Conservation (phyloP, 2,113 vertebrate genomes). For the Anoplopoma fimbria region DNA sequence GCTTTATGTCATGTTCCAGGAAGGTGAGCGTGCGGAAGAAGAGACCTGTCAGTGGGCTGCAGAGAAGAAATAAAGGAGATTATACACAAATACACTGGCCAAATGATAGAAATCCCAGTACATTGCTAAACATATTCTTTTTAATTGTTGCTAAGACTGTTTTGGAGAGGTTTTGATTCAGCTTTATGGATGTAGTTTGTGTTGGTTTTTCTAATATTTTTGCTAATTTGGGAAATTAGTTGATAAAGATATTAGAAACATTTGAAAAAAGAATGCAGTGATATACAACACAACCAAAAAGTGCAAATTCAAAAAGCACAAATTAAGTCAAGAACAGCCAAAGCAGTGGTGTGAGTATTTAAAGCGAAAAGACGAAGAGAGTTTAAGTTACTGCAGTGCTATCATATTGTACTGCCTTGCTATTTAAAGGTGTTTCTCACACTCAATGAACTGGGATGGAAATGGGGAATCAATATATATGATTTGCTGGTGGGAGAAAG, state of each 20-base stretch:
- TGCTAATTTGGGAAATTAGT: background rate
- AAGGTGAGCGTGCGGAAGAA: constrained; percentile 85
- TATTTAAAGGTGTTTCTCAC: background rate
- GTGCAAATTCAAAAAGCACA: background rate
- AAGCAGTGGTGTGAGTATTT: background rate
- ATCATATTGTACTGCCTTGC: background rate
- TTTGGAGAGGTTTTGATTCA: background rate
- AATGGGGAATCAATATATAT: background rate
- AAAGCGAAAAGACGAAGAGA: background rate
- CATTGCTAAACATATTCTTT: background rate
- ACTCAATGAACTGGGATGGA: background rate
- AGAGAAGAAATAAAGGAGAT: constrained; percentile 3
- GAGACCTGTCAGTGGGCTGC: constrained; percentile 78
- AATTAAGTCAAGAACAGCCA: background rate
- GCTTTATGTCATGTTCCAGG: constrained; percentile 85
- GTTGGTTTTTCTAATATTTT: background rate
- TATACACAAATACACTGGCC: background rate
- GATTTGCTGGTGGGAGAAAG: background rate
- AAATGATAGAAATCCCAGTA: background rate
- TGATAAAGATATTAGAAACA: background rate
- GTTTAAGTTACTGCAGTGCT: background rate
- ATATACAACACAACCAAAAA: background rate
- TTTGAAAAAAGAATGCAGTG: background rate
- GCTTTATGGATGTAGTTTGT: background rate
- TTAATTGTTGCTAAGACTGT: background rate